Base-by-base conservation (phyloP, 2,888 invertebrate genomes). In the Diplolepis rosae region DNA sequence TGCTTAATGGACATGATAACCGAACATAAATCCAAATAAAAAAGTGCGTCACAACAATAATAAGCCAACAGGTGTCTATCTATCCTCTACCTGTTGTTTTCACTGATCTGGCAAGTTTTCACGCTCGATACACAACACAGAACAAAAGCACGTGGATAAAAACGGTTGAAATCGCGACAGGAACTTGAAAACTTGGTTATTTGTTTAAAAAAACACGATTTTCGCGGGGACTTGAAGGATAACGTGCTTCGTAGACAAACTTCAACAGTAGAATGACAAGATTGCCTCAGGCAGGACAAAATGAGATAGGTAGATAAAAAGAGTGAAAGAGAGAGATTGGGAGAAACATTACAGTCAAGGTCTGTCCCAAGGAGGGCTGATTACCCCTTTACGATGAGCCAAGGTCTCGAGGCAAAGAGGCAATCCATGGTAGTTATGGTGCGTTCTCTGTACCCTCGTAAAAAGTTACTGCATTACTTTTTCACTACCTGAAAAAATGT, bases 341-440 rank as follows among this genome's bases (percentile, higher is more conserved):
- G 68, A 72, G 77, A 79, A 78, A 78, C 84, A 84, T 87, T 85
- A 80, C 71, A 79, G 82, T 78, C 85, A 85, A 87, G 86, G 87
- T 82, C 84, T 82, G 79, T 72, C 75, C 75, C 73, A 77, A 79
- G 79, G 78, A 84, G 84, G 86, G 85, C 83, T 85, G 87, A 87
- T 88, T 88, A 88, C 88, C 88, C 88, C 88, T 88, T 88, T 88
- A 87, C 81, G 83, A 85, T 79, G 72, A 76, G 79, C 81, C 86
- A 87, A 88, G 87, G 87, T 80, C 84, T 77, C 79, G 72, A 72
- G 70, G 61, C 61, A 56, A 68, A 52, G 68, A 39, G 48, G 65
- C 54, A 61, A 65, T 51, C 74, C 70, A 71, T 72, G 70, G 69
- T 72, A 65, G 45, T 65, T 66, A 72, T 76, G 75, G 69, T 73